These are phyloP conservation scores for Xyrichtys novacula DNA, from an alignment of 2,797 vertebrate genomes.

Conservation along the genomic window DNA sequence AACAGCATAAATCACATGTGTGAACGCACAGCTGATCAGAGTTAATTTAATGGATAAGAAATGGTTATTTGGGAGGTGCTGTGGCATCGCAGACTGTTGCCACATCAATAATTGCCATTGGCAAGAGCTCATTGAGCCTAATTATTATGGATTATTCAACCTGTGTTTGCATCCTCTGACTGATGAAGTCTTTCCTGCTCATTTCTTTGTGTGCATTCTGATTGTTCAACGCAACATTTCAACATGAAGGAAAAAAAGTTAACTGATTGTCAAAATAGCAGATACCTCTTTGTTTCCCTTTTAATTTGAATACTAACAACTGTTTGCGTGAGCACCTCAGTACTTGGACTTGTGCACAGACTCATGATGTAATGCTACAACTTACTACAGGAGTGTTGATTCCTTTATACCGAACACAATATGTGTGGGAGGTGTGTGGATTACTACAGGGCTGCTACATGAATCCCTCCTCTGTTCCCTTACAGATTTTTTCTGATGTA, in stretches of 20 bases:
- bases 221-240: slow-evolving; percentile 20
- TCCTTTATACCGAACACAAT: not conserved
- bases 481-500: slow-evolving; percentile 87
- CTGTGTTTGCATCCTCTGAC: slow-evolving; percentile 30
- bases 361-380: not conserved
- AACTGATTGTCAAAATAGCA: slow-evolving; percentile 16
- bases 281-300: not conserved
- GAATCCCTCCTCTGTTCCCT: slow-evolving; percentile 39
- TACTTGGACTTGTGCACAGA: not conserved
- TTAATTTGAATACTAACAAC: not conserved
- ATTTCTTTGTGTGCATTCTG: not conserved
- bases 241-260: slow-evolving; percentile 6
- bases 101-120: slow-evolving; percentile 31
- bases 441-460: slow-evolving; percentile 9
- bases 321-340: slow-evolving; percentile 1
- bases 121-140: slow-evolving; percentile 12
- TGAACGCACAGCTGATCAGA: not conserved
- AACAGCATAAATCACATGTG: not conserved
- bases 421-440: not conserved
- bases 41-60: slow-evolving; percentile 9
- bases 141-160: slow-evolving; percentile 28
- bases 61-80: slow-evolving; percentile 11
- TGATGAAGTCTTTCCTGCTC: slow-evolving; percentile 10
- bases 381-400: slow-evolving; percentile 1
- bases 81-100: slow-evolving; percentile 9